These are phyloP conservation scores for Mirounga angustirostris DNA, from an alignment of 2,113 vertebrate species.

Conservation along the genomic window DNA sequence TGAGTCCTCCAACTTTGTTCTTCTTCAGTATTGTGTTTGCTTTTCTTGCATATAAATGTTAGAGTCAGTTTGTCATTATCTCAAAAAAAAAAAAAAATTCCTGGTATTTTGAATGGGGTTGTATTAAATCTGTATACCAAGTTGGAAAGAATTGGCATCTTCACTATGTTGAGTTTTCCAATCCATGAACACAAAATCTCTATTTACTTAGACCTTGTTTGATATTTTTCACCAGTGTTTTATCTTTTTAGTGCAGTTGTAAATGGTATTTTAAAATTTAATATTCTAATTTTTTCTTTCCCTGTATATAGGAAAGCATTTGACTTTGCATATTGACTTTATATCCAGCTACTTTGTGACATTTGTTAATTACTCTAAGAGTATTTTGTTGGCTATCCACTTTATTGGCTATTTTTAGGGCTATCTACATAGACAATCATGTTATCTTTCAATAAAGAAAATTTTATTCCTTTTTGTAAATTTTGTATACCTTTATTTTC, in stretches of 20 bases:
- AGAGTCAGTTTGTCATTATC: not conserved
- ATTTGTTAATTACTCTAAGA: not conserved
- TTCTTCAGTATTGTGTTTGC: not conserved
- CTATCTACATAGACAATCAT: not conserved
- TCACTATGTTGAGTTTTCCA: not conserved
- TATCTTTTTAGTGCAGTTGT: not conserved
- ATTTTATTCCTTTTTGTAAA: not conserved
- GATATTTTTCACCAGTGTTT: not conserved
- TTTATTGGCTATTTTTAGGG: not conserved
- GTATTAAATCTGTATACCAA: not conserved
- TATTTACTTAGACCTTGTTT: not conserved
- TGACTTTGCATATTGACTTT: not conserved
- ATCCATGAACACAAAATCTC: not conserved
- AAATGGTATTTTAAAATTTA: not conserved
- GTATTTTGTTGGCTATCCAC: not conserved
- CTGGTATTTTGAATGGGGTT: not conserved
- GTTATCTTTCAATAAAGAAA: not conserved
- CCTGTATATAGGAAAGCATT: not conserved
- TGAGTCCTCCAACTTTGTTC: not conserved
- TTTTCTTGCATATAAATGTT: not conserved
- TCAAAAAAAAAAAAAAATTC: not conserved
- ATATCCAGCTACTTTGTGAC: not conserved
- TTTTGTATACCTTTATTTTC: not conserved
- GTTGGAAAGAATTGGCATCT: not conserved
- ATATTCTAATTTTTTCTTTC: not conserved